phyloP scores from a whole-genome alignment of 2,113 vertebrate genomes.

The Gymnogyps californianus region DNA sequence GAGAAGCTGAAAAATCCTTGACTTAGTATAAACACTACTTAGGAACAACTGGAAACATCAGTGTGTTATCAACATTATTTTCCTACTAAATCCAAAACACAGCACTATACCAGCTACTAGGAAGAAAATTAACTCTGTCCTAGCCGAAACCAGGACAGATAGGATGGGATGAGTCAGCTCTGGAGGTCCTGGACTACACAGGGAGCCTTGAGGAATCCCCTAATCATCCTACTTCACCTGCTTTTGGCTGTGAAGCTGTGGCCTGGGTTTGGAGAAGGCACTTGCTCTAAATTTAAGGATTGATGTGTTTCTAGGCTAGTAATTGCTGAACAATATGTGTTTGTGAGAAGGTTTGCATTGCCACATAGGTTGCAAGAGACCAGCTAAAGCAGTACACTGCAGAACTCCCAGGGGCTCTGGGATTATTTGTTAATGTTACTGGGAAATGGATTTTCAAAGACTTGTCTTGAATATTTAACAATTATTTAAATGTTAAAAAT shows the following conservation, averaged over 20 bases:
- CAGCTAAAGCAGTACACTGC: not conserved
- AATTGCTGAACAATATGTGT: not conserved
- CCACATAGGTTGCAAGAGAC: not conserved
- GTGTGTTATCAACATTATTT: no score
- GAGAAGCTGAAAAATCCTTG: no score
- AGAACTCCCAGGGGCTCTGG: not conserved
- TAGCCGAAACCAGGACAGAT: no score
- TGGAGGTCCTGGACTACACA: not conserved
- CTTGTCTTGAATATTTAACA: slow-evolving; percentile 39
- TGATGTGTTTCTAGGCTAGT: not conserved
- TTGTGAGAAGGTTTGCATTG: not conserved
- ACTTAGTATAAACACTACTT: no score
- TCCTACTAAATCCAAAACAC: no score
- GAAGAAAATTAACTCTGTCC: no score
- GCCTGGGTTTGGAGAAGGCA: not conserved
- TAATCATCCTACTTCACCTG: not conserved
- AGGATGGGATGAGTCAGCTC: not conserved
- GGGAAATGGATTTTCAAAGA: slow-evolving; percentile 18
- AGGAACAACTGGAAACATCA: no score
- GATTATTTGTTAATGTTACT: slow-evolving; percentile 18
- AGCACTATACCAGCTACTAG: no score
- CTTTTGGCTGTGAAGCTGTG: not conserved
- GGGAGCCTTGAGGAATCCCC: not conserved
- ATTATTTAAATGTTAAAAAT: slow-evolving; percentile 33
- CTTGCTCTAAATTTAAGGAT: not conserved